A percentile compares a stretch with the other conserved stretches of the same genome.
Conservation (phyloP, 37 sponge, comb jelly and placozoan species). For the Spongilla lacustris region DNA sequence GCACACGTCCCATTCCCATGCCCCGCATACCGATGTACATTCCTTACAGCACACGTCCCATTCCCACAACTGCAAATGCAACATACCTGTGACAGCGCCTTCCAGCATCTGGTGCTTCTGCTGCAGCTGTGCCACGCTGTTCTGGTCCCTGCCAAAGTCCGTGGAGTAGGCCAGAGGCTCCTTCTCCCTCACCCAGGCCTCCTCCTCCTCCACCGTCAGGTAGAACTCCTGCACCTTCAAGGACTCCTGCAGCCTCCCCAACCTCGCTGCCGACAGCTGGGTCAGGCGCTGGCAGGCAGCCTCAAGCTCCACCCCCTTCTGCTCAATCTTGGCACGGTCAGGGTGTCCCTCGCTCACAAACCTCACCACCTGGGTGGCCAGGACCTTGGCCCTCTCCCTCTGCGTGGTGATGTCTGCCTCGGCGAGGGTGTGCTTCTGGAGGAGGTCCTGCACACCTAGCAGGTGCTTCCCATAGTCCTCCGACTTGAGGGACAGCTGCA, state of each 20-base stretch:
- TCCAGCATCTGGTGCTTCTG: constrained; percentile 93
- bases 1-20: too few species aligned
- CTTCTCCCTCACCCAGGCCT: constrained; percentile 93
- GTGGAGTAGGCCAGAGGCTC: constrained; percentile 74
- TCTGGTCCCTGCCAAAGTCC: constrained; percentile 81
- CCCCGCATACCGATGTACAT: too few species aligned
- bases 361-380: constrained; percentile 48
- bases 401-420: constrained; percentile 84
- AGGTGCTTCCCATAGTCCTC: constrained; percentile 96
- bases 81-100: constrained; percentile 58
- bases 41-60: too few species aligned
- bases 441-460: constrained; percentile 87
- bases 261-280: constrained; percentile 26
- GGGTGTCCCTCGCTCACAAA: constrained; percentile 68
- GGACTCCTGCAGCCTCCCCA: constrained; percentile 63
- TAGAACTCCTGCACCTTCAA: constrained; percentile 89
- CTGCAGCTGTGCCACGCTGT: constrained; percentile 69
- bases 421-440: constrained; percentile 87
- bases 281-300: constrained; percentile 43
- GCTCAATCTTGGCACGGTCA: constrained; percentile 64
- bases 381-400: constrained; percentile 64
- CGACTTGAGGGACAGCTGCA: constrained; percentile 72
- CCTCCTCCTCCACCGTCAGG: constrained; percentile 86
- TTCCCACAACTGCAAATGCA: too few species aligned
- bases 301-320: constrained; percentile 57